Conservation (phyloP, 2,113 vertebrate species). For the Cyanoliseus patagonus region DNA sequence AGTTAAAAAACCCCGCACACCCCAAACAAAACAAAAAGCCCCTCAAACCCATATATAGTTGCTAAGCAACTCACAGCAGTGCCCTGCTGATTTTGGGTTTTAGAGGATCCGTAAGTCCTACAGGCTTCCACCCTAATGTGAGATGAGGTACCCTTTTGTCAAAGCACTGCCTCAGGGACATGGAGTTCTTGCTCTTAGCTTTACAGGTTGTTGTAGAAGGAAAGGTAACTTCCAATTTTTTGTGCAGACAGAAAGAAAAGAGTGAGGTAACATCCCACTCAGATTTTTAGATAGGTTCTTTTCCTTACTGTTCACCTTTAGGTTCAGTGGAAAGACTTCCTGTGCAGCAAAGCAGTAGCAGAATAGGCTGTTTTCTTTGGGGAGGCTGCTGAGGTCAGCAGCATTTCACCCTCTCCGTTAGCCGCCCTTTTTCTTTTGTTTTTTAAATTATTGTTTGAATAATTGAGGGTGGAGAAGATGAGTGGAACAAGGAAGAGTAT, state of each 20-base stretch:
- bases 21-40: background rate
- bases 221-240: background rate
- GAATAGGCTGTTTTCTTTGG: background rate
- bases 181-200: background rate
- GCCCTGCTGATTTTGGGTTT: background rate
- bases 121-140: background rate
- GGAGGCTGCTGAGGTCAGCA: background rate
- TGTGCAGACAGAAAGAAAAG: background rate
- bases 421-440: background rate
- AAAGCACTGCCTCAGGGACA: background rate
- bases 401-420: background rate
- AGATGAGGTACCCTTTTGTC: background rate
- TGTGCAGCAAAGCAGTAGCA: background rate
- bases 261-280: background rate
- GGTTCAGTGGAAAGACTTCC: background rate
- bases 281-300: background rate
- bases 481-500: background rate
- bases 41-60: background rate
- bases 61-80: constrained; percentile 22
- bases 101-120: background rate
- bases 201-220: background rate
- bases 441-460: background rate
- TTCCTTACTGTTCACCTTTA: background rate
- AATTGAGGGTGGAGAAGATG: background rate
- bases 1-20: background rate